These are phyloP conservation scores for Polyodon spathula DNA, from an alignment of 2,113 vertebrate species.

Conservation along the genomic window DNA sequence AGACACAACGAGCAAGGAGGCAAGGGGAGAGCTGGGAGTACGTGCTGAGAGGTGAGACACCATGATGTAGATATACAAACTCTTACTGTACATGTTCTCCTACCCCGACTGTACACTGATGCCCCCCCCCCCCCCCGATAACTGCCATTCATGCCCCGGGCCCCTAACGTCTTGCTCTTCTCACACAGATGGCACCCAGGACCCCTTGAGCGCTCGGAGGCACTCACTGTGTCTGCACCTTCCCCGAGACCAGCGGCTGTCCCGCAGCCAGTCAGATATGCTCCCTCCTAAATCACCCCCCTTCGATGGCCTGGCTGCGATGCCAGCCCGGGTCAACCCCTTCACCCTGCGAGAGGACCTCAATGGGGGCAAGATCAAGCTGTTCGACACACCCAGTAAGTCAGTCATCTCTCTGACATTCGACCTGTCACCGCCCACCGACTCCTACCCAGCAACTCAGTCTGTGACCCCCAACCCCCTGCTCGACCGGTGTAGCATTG, in stretches of 20 bases:
- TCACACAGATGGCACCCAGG: no score
- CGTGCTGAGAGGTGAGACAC: background rate
- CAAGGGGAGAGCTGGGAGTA: background rate
- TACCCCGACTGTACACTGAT: no score
- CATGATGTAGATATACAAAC: no score
- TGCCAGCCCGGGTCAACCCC: conserved; percentile 68
- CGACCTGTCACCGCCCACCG: conserved; percentile 52
- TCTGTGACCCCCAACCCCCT: conserved; percentile 38
- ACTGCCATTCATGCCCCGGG: background rate
- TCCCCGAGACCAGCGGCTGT: conserved; percentile 54
- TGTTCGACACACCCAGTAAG: conserved; percentile 82
- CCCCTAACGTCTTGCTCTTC: background rate
- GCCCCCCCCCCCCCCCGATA: conserved; percentile 3
- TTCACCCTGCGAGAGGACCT: conserved; percentile 85
- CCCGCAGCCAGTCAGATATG: conserved; percentile 76
- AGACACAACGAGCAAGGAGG: background rate
- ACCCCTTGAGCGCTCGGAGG: conserved; percentile 31
- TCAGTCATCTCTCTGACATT: conserved; percentile 74
- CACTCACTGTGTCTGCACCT: conserved; percentile 39
- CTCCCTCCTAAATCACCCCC: conserved; percentile 48
- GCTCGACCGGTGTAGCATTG: conserved; percentile 31
- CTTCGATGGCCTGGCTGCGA: conserved; percentile 37
- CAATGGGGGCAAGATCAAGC: conserved; percentile 82
- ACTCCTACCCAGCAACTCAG: conserved; percentile 38
- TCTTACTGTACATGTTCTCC: no score